phyloP scores from a whole-genome alignment of 2,888 invertebrate species.

The Venusia cambrica region DNA sequence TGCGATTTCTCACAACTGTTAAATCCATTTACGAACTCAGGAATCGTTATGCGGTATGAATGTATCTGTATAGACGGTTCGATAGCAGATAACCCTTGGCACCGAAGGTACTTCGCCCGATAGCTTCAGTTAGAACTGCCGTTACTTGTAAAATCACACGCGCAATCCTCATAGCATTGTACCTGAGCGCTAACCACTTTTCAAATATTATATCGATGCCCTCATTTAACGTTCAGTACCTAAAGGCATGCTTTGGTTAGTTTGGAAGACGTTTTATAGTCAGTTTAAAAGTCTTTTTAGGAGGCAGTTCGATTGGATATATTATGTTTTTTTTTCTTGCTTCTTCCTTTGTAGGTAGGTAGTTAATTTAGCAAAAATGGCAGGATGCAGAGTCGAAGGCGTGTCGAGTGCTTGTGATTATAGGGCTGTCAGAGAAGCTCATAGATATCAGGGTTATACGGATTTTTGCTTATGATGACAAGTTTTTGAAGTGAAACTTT shows the following conservation, averaged over 20 bases:
- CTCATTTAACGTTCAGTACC: slow-evolving; percentile 11
- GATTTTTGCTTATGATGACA: slow-evolving; percentile 1
- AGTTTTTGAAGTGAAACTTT: no score
- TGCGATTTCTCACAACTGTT: slow-evolving; percentile 22
- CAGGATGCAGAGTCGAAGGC: slow-evolving; percentile 71
- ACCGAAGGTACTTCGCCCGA: slow-evolving; percentile 55
- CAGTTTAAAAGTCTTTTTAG: slow-evolving; percentile 1
- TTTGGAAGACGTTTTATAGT: slow-evolving; percentile 7
- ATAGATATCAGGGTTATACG: slow-evolving; percentile 1
- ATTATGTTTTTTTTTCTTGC: no score
- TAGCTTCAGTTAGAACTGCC: slow-evolving; percentile 67
- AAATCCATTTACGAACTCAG: slow-evolving; percentile 22
- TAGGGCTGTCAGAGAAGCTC: slow-evolving; percentile 38
- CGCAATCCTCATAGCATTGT: slow-evolving; percentile 57
- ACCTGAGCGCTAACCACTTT: slow-evolving; percentile 23
- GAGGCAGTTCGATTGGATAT: slow-evolving; percentile 34
- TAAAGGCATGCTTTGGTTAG: slow-evolving; percentile 12
- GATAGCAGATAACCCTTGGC: slow-evolving; percentile 70
- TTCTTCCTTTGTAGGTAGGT: slow-evolving; percentile 53
- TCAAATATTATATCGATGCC: slow-evolving; percentile 27
- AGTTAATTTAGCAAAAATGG: slow-evolving; percentile 66
- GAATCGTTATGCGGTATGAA: slow-evolving; percentile 40
- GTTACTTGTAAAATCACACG: slow-evolving; percentile 68
- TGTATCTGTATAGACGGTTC: slow-evolving; percentile 49
- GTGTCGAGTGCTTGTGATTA: slow-evolving; percentile 57